phyloP scores from a whole-genome alignment of 2,113 vertebrate species.

The Bubo scandiacus region DNA sequence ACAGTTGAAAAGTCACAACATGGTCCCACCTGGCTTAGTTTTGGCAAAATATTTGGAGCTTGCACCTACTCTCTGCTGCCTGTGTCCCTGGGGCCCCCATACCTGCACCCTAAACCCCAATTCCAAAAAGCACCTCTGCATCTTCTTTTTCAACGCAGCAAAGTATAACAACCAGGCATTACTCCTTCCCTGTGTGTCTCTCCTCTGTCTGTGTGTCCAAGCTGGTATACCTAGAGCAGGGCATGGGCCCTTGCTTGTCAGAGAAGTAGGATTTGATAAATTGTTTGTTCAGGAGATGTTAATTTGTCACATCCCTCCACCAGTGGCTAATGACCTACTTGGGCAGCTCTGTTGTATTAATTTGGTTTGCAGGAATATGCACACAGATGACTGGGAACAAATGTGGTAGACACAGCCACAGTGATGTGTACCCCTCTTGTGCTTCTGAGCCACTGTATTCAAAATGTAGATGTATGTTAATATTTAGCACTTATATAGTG shows the following conservation, averaged over 20 bases:
- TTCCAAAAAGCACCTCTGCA: rapidly evolving
- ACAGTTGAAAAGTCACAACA: neutral
- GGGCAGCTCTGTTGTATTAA: neutral
- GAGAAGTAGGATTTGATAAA: neutral
- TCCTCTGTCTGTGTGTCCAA: neutral
- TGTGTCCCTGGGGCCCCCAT: rapidly evolving
- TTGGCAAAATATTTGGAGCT: neutral
- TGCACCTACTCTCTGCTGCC: neutral
- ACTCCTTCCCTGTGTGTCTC: neutral
- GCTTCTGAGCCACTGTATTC: neutral
- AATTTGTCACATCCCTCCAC: neutral
- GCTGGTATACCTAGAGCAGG: neutral
- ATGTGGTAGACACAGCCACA: neutral
- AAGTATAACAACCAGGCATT: neutral
- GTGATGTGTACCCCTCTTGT: neutral
- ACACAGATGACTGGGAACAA: neutral
- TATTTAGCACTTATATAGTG: neutral
- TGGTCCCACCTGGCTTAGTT: neutral
- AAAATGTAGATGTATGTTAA: neutral
- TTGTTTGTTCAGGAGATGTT: neutral
- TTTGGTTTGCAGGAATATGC: neutral
- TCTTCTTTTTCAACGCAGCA: neutral
- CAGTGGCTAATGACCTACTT: neutral
- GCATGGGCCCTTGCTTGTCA: neutral
- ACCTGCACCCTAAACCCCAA: neutral